phyloP scores from a whole-genome alignment of 2,113 vertebrate genomes.

The Rhinoderma darwinii region DNA sequence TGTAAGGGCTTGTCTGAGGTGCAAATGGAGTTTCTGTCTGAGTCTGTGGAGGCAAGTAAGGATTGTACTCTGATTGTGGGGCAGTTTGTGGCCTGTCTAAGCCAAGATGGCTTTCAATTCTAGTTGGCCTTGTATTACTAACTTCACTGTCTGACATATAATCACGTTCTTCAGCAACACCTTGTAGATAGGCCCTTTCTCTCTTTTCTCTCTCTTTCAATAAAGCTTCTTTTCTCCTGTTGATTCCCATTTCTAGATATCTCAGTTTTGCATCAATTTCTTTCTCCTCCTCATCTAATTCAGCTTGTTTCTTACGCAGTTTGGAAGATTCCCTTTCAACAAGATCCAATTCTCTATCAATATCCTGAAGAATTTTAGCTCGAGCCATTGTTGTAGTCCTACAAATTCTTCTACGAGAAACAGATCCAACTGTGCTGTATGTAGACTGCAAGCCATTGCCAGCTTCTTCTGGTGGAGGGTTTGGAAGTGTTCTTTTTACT shows the following conservation, averaged over 20 bases:
- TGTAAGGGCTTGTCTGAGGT: conserved; percentile 89
- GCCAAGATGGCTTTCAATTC: conserved; percentile 83
- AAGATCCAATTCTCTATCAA: conserved; percentile 95
- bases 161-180: conserved; percentile 96
- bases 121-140: conserved; percentile 87
- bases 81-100: conserved; percentile 92
- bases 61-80: conserved; percentile 92
- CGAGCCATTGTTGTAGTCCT: conserved; percentile 95
- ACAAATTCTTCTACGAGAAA: conserved; percentile 88
- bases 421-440: conserved; percentile 82
- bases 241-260: conserved; percentile 99
- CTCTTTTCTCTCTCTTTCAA: conserved; percentile 97
- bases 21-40: conserved; percentile 91
- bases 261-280: conserved; percentile 97
- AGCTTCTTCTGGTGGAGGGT: conserved; percentile 92
- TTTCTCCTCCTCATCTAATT: conserved; percentile 98
- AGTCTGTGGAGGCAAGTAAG: conserved; percentile 93
- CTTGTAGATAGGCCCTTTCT: conserved; percentile 95
- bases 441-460: conserved; percentile 76
- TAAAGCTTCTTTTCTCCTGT: conserved; percentile 94
- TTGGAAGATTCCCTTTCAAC: conserved; percentile 98
- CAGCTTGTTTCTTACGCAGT: conserved; percentile 97
- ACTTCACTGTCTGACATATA: conserved; percentile 99
- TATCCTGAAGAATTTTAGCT: conserved; percentile 98
- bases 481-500: conserved; percentile 95